A percentile compares a stretch with the other conserved stretches of the same genome.
These are phyloP conservation scores for Ypsolopha sequella DNA, from an alignment of 2,888 invertebrate genomes.

Conservation along the genomic window DNA sequence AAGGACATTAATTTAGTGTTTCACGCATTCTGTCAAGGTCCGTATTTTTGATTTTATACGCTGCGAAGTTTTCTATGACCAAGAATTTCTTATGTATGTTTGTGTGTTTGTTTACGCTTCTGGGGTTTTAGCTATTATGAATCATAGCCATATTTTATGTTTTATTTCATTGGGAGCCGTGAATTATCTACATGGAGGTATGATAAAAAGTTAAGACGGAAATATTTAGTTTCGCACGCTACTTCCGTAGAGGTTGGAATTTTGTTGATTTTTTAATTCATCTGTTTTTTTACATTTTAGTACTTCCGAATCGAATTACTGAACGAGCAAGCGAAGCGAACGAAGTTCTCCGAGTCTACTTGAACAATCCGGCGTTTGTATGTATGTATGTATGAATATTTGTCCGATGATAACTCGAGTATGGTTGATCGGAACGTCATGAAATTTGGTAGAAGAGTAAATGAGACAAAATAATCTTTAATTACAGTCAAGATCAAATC, in stretches of 20 bases:
- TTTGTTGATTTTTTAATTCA: conserved; percentile 12
- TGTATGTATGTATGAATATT: no score
- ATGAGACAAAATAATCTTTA: no score
- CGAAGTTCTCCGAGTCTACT: no score
- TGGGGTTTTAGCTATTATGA: conserved; percentile 51
- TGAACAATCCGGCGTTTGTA: no score
- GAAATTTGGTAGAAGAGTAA: no score
- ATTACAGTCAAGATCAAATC: no score
- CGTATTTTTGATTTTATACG: conserved; percentile 64
- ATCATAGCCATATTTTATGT: conserved; percentile 24
- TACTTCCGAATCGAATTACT: background rate
- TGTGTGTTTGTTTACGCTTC: conserved; percentile 60
- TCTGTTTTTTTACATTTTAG: no score
- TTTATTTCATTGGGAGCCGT: conserved; percentile 42
- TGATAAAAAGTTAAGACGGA: conserved; percentile 55
- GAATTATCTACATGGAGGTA: conserved; percentile 50
- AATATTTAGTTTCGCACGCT: conserved; percentile 32
- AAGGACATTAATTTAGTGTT: conserved; percentile 67
- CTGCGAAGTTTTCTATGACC: conserved; percentile 34
- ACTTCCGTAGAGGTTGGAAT: conserved; percentile 48
- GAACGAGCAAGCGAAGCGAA: no score
- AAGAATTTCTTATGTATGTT: conserved; percentile 41
- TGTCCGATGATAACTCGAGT: no score
- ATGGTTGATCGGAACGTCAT: no score
- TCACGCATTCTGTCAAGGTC: conserved; percentile 56